Evolutionary conservation across 2,113 vertebrate species (phyloP).

Genomic region (Chaetodon auriga): DNA sequence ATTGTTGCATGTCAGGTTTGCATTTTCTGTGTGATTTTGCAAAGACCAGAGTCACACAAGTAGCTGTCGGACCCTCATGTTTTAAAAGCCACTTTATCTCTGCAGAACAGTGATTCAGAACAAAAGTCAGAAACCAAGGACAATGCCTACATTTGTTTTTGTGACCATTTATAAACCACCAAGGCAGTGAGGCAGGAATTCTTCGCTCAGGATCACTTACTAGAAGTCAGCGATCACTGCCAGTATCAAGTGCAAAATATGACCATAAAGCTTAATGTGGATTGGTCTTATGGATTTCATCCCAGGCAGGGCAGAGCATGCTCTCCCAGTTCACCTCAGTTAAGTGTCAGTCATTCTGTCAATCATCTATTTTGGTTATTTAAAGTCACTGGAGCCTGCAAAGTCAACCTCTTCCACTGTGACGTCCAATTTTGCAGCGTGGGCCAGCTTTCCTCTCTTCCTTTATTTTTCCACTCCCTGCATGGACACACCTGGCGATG

Average conservation of each 20-base stretch:
- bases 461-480: constrained; percentile 53
- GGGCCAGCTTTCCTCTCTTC: constrained; percentile 40
- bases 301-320: constrained; percentile 1
- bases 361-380: constrained; percentile 53
- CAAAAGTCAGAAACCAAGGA: constrained; percentile 11
- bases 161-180: not conserved
- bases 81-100: constrained; percentile 17
- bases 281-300: not conserved
- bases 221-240: not conserved
- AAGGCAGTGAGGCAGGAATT: not conserved
- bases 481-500: constrained; percentile 52
- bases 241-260: not conserved
- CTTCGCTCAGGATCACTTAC: constrained; percentile 1
- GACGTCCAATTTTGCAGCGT: constrained; percentile 55
- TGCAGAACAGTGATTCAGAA: constrained; percentile 16
- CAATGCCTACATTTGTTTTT: constrained; percentile 18
- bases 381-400: constrained; percentile 41
- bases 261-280: not conserved
- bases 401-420: constrained; percentile 41
- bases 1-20: constrained; percentile 15
- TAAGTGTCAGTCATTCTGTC: constrained; percentile 54
- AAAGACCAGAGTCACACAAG: constrained; percentile 24
- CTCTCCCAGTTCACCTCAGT: not conserved
- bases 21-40: constrained; percentile 28
- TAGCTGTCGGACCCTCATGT: not conserved